phyloP scores from a whole-genome alignment of 1,140 invertebrate genomes.

The Tetramorium parvispinum region DNA sequence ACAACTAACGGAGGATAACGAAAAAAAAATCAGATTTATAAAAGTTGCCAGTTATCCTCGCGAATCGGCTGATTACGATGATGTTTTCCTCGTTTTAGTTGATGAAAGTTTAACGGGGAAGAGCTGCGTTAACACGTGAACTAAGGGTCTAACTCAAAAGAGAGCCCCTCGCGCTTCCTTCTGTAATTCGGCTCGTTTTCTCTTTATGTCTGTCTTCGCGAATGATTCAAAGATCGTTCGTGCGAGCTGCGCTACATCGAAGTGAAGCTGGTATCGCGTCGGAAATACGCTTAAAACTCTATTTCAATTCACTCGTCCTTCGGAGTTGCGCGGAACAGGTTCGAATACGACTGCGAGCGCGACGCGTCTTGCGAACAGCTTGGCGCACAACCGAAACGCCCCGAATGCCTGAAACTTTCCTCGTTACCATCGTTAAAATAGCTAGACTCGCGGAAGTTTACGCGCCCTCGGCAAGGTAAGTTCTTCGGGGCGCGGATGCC shows the following conservation, averaged over 20 bases:
- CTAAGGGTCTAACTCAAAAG: not conserved
- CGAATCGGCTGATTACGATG: not conserved
- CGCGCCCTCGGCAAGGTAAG: constrained; percentile 47
- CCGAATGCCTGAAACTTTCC: constrained; percentile 54
- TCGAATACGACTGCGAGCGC: constrained; percentile 26
- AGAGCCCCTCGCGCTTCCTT: not conserved
- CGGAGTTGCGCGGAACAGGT: not conserved
- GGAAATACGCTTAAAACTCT: constrained; percentile 15
- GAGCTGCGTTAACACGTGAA: not conserved
- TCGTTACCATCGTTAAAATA: constrained; percentile 60
- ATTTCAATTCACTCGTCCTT: constrained; percentile 27
- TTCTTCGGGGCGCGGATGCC: constrained; percentile 54
- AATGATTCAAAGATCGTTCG: not conserved
- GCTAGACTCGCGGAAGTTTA: constrained; percentile 56
- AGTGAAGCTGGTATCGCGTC: not conserved
- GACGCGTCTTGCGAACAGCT: constrained; percentile 1
- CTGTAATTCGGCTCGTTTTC: not conserved
- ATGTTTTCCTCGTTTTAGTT: not conserved
- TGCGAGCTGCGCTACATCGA: not conserved
- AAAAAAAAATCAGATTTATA: not conserved
- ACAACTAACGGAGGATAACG: not conserved
- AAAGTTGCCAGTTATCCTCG: not conserved
- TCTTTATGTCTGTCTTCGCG: not conserved
- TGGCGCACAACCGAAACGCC: constrained; percentile 13
- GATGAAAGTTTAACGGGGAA: not conserved